These are phyloP conservation scores for Drosophila helvetica DNA, from an alignment of 2,888 invertebrate genomes.

Conservation along the genomic window DNA sequence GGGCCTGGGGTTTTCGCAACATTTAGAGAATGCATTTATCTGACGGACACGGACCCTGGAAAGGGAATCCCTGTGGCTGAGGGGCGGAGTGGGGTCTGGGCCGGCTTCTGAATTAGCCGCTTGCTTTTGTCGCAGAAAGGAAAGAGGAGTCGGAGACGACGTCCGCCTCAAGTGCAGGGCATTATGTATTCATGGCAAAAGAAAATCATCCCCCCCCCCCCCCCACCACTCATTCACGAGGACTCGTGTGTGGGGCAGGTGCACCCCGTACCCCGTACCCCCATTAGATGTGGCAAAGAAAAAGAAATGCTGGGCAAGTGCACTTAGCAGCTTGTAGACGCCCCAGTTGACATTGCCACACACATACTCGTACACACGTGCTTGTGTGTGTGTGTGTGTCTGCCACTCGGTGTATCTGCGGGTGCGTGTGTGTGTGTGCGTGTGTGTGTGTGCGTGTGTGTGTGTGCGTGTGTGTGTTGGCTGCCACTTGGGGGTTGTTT, in stretches of 20 bases:
- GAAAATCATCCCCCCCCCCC: slow-evolving; percentile 27
- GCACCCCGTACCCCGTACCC: background rate
- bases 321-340: slow-evolving; percentile 76
- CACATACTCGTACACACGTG: slow-evolving; percentile 8
- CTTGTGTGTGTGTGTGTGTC: slow-evolving; percentile 20
- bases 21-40: slow-evolving; percentile 76
- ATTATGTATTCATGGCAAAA: slow-evolving; percentile 73
- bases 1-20: slow-evolving; percentile 55
- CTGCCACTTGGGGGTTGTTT: slow-evolving; percentile 74
- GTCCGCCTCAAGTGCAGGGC: slow-evolving; percentile 72
- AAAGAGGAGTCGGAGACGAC: slow-evolving; percentile 28
- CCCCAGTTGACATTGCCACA: slow-evolving; percentile 75
- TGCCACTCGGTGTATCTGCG: background rate
- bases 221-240: slow-evolving; percentile 1
- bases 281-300: background rate
- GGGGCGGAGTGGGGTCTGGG: background rate
- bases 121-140: slow-evolving; percentile 57
- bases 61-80: slow-evolving; percentile 16
- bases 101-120: slow-evolving; percentile 70
- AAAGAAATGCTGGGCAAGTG: slow-evolving; percentile 73
- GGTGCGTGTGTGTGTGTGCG: background rate
- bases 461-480: slow-evolving; percentile 29
- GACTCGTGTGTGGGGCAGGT: slow-evolving; percentile 20
- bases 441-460: slow-evolving; percentile 19
- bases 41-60: slow-evolving; percentile 36